phyloP scores from a whole-genome alignment of 2,888 invertebrate species.

The Parnassius glacialis region DNA sequence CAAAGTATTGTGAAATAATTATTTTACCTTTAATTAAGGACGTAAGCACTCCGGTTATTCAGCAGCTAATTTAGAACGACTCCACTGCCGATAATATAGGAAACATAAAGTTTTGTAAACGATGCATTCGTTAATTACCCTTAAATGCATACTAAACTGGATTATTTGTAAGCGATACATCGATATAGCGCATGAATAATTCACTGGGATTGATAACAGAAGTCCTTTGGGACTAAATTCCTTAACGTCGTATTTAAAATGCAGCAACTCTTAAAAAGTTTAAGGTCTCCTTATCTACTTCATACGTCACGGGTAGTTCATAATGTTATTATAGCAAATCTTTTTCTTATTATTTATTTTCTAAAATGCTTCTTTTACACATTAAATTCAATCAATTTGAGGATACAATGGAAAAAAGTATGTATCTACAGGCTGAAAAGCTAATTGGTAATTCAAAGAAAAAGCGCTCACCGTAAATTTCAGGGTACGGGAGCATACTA shows the following conservation, averaged over 20 bases:
- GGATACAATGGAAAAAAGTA: no score
- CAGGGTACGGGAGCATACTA: no score
- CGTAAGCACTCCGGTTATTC: slow-evolving; percentile 34
- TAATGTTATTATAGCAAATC: not conserved
- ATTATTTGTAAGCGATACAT: slow-evolving; percentile 40
- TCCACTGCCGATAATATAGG: slow-evolving; percentile 43
- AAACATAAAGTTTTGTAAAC: slow-evolving; percentile 56
- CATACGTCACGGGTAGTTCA: not conserved
- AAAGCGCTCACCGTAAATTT: no score
- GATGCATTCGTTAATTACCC: slow-evolving; percentile 55
- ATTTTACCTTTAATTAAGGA: slow-evolving; percentile 30
- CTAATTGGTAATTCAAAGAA: no score
- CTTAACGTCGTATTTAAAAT: slow-evolving; percentile 1
- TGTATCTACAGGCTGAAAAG: no score
- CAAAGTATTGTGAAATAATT: slow-evolving; percentile 11
- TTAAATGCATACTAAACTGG: slow-evolving; percentile 48
- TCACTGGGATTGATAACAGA: slow-evolving; percentile 33
- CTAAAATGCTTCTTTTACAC: no score
- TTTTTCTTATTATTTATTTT: no score
- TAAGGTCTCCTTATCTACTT: no score
- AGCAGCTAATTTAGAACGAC: slow-evolving; percentile 45
- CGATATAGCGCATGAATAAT: slow-evolving; percentile 41
- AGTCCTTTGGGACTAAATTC: slow-evolving; percentile 7
- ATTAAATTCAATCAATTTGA: no score
- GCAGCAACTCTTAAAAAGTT: slow-evolving; percentile 2